Conservation (phyloP, 2,797 vertebrate species). For the Hippocampus kuda region DNA sequence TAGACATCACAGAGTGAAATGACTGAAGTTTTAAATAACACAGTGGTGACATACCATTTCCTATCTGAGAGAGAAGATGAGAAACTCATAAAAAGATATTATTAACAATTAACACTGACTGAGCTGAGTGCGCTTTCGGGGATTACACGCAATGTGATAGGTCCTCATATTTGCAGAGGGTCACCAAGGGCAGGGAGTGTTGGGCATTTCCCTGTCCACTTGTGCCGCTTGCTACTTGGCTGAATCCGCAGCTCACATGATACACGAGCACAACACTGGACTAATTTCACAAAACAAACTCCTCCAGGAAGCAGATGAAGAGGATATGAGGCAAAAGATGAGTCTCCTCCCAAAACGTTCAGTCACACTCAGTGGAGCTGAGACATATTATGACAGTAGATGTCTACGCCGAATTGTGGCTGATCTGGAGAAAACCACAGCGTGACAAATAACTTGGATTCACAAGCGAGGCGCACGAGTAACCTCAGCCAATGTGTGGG, state of each 20-base stretch:
- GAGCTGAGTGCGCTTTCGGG: slow-evolving; percentile 37
- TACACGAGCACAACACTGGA: slow-evolving; percentile 28
- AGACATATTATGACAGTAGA: background rate
- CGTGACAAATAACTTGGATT: slow-evolving; percentile 36
- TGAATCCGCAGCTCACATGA: slow-evolving; percentile 29
- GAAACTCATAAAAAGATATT: slow-evolving; percentile 7
- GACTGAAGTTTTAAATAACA: background rate
- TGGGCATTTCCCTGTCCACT: slow-evolving; percentile 18
- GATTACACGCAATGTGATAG: slow-evolving; percentile 58
- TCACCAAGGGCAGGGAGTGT: slow-evolving; percentile 44
- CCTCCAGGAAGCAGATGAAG: slow-evolving; percentile 12
- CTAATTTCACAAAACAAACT: slow-evolving; percentile 32
- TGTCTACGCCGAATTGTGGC: background rate
- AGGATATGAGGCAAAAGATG: slow-evolving; percentile 4
- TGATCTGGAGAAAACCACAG: slow-evolving; percentile 13
- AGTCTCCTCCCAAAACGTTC: background rate
- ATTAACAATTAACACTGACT: slow-evolving; percentile 20
- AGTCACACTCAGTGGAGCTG: slow-evolving; percentile 1
- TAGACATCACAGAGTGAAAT: background rate
- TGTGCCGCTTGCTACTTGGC: slow-evolving; percentile 16
- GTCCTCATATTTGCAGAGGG: slow-evolving; percentile 48
- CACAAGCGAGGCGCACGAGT: slow-evolving; percentile 35
- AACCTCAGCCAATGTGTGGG: slow-evolving; percentile 51
- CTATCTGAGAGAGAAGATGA: background rate
- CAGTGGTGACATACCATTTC: background rate